phyloP scores from a whole-genome alignment of 1,140 invertebrate species.

The Colletes latitarsis region DNA sequence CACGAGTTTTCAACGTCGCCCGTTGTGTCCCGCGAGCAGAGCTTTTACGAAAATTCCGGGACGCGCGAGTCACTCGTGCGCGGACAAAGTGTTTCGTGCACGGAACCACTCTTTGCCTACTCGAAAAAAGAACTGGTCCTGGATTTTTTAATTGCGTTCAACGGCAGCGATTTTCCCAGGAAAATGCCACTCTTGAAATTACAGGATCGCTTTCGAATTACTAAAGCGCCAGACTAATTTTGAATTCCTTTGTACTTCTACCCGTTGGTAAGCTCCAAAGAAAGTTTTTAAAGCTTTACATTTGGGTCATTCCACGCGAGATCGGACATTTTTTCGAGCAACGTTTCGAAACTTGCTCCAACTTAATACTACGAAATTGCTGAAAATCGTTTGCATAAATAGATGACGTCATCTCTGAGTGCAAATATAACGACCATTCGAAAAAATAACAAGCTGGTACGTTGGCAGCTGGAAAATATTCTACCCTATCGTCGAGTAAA shows the following conservation, averaged over 20 bases:
- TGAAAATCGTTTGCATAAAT: too few relatives aligned
- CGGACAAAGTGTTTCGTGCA: conserved; percentile 28
- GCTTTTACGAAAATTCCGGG: conserved; percentile 27
- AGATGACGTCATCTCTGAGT: too few relatives aligned
- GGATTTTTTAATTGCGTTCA: conserved; percentile 34
- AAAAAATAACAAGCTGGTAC: too few relatives aligned
- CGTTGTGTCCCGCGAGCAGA: neutral
- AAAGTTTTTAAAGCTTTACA: neutral
- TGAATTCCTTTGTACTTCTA: neutral
- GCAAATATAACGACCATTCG: too few relatives aligned
- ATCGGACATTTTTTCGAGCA: too few relatives aligned
- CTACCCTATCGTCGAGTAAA: too few relatives aligned
- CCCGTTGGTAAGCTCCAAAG: too few relatives aligned
- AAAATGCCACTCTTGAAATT: neutral
- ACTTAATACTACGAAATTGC: too few relatives aligned
- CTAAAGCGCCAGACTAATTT: neutral
- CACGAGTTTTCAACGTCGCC: neutral
- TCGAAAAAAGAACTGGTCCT: conserved; percentile 23
- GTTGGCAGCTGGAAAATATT: too few relatives aligned
- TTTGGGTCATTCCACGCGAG: too few relatives aligned
- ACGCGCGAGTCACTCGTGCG: conserved; percentile 10
- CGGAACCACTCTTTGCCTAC: neutral
- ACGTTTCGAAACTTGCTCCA: too few relatives aligned
- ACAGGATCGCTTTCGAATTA: neutral
- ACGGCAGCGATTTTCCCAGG: neutral